Conservation (phyloP, 2,888 invertebrate genomes). For the Archaeoteleia sp. region DNA sequence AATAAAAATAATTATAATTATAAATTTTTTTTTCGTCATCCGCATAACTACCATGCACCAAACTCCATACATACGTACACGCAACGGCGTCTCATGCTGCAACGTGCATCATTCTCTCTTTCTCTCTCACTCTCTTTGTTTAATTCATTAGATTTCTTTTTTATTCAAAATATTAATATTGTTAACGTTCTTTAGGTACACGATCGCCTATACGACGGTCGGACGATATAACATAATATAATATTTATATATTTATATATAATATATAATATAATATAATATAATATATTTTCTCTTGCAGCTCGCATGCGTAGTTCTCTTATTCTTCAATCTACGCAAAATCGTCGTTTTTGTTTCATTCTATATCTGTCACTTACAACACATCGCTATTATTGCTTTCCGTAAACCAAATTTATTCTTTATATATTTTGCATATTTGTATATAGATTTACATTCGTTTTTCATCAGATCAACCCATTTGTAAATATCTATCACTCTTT, state of each 20-base stretch:
- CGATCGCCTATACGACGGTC: slow-evolving; percentile 52
- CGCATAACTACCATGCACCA: slow-evolving; percentile 70
- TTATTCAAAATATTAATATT: slow-evolving; percentile 35
- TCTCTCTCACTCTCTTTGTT: slow-evolving; percentile 36
- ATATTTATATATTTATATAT: slow-evolving; percentile 61
- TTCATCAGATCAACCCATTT: too few relatives aligned
- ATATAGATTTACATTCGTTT: too few relatives aligned
- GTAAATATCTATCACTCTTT: too few relatives aligned
- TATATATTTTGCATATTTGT: too few relatives aligned
- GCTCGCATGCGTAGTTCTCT: too few relatives aligned
- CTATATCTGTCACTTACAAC: too few relatives aligned
- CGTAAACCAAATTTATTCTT: too few relatives aligned
- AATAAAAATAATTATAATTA: slow-evolving; percentile 70
- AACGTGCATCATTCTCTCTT: slow-evolving; percentile 38
- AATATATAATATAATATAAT: too few relatives aligned
- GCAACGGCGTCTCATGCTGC: slow-evolving; percentile 37
- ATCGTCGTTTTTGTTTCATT: too few relatives aligned
- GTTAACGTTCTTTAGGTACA: slow-evolving; percentile 55
- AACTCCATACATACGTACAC: slow-evolving; percentile 61
- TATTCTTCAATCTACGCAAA: too few relatives aligned
- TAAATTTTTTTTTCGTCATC: slow-evolving; percentile 60
- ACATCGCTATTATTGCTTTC: too few relatives aligned
- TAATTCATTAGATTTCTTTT: slow-evolving; percentile 49
- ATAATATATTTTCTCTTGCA: slow-evolving; percentile 52
- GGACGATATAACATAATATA: slow-evolving; percentile 63